These are phyloP conservation scores for Bombus waltoni DNA, from an alignment of 1,140 invertebrate genomes.

Conservation along the genomic window DNA sequence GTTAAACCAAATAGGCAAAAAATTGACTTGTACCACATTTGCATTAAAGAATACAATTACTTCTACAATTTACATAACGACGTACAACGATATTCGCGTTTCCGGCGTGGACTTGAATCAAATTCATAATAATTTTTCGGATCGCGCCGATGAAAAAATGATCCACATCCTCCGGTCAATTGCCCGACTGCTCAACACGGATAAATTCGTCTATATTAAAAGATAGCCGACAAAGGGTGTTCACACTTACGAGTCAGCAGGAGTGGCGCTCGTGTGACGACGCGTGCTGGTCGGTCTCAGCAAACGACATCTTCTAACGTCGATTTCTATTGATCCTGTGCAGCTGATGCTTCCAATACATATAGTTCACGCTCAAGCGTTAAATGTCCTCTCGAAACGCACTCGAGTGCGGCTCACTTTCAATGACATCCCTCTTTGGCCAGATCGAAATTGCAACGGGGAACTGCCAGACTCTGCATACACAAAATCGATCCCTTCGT, in stretches of 20 bases:
- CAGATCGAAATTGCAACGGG: neutral
- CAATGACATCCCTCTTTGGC: conserved; percentile 6
- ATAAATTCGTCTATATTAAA: conserved; percentile 47
- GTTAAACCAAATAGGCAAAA: too few relatives aligned
- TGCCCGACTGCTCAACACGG: neutral
- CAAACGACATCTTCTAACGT: neutral
- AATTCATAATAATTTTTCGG: conserved; percentile 5
- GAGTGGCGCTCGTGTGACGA: conserved; percentile 1
- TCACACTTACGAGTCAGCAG: conserved; percentile 35
- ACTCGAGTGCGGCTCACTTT: neutral
- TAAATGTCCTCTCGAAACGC: conserved; percentile 17
- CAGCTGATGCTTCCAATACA: neutral
- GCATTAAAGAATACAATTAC: neutral
- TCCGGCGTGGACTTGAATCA: neutral
- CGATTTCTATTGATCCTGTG: neutral
- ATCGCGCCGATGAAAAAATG: conserved; percentile 47
- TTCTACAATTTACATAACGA: neutral
- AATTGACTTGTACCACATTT: too few relatives aligned
- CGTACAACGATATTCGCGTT: neutral
- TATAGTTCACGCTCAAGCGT: neutral
- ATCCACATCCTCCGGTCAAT: conserved; percentile 53
- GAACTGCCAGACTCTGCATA: neutral
- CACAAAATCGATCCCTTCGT: neutral
- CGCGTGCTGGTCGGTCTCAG: neutral
- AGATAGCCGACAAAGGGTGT: conserved; percentile 48